phyloP scores from a whole-genome alignment of 2,113 vertebrate genomes.

The Strigops habroptila region DNA sequence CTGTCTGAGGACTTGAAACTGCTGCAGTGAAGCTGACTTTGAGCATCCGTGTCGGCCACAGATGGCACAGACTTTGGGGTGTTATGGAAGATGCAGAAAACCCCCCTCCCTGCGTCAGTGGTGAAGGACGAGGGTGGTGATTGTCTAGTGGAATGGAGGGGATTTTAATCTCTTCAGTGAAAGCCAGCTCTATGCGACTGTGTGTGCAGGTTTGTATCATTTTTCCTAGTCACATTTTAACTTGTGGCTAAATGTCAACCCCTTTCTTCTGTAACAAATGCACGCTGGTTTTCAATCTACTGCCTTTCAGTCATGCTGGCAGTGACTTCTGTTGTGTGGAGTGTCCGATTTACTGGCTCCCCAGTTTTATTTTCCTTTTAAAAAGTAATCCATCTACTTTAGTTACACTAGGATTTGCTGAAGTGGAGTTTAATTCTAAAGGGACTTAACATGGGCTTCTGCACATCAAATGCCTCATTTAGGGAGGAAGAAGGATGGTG shows the following conservation, averaged over 20 bases:
- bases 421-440: background rate
- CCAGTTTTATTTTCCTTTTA: background rate
- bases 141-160: background rate
- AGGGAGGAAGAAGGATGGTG: background rate
- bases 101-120: background rate
- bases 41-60: too few species aligned
- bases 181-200: background rate
- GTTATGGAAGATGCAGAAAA: background rate
- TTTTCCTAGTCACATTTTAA: background rate
- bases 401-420: background rate
- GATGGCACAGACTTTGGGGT: background rate
- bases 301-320: background rate
- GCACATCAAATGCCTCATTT: fast-evolving
- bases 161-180: background rate
- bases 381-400: background rate
- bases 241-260: background rate
- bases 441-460: background rate
- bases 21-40: background rate
- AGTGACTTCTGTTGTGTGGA: background rate
- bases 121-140: background rate
- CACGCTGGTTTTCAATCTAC: background rate
- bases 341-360: background rate
- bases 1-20: background rate
- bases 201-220: background rate
- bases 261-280: background rate